These are phyloP conservation scores for Agrotis clavis DNA, from an alignment of 2,888 invertebrate genomes.

Conservation along the genomic window DNA sequence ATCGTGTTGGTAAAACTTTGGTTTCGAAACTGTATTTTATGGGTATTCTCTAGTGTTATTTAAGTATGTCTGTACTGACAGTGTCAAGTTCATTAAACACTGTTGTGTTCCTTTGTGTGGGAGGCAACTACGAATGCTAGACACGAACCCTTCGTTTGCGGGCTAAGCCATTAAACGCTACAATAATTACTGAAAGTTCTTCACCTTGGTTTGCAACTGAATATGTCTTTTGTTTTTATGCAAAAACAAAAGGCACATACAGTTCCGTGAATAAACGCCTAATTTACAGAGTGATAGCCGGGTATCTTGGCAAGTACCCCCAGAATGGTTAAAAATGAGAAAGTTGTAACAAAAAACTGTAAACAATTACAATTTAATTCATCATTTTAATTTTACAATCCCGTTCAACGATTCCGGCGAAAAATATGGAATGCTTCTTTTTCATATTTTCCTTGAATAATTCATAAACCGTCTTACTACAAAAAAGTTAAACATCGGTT, in stretches of 20 bases:
- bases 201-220: constrained; percentile 44
- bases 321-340: neutral
- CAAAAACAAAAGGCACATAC: neutral
- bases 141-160: constrained; percentile 74
- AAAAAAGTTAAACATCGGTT: too few species aligned
- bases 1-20: neutral
- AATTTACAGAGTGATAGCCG: neutral
- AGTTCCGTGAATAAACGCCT: neutral
- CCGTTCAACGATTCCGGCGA: neutral
- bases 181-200: constrained; percentile 71
- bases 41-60: constrained; percentile 2
- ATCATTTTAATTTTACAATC: neutral
- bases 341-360: neutral
- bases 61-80: constrained; percentile 32
- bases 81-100: constrained; percentile 56
- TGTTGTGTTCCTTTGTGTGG: constrained; percentile 46
- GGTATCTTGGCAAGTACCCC: neutral
- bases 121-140: constrained; percentile 62
- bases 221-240: constrained; percentile 10
- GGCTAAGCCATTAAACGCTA: constrained; percentile 70
- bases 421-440: neutral
- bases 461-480: too few species aligned
- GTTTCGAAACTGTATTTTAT: constrained; percentile 1
- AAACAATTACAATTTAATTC: neutral
- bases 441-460: neutral